phyloP scores from a whole-genome alignment of 2,888 invertebrate species.

The Lepidochitona cinerea region DNA sequence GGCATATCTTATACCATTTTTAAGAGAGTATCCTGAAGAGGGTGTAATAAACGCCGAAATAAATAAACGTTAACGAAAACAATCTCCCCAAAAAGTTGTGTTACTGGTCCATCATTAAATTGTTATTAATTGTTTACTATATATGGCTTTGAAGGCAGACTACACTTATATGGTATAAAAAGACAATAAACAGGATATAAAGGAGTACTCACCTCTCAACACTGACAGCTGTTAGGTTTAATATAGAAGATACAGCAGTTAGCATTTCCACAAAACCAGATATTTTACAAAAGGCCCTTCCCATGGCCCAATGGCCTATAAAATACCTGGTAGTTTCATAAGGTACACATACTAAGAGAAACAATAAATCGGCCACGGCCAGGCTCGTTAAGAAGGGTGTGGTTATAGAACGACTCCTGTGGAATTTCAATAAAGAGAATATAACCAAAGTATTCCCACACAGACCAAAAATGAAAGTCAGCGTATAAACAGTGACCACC shows the following conservation, averaged over 20 bases:
- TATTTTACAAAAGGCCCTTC: constrained; percentile 69
- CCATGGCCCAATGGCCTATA: constrained; percentile 65
- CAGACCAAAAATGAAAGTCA: constrained; percentile 66
- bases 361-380: constrained; percentile 69
- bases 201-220: constrained; percentile 71
- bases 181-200: no score
- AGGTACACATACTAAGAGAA: constrained; percentile 70
- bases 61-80: no score
- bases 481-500: constrained; percentile 48
- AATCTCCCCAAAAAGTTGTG: no score
- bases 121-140: no score
- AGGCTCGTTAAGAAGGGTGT: constrained; percentile 44
- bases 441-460: constrained; percentile 70
- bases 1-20: no score
- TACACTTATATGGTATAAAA: no score
- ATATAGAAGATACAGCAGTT: constrained; percentile 70
- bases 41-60: no score
- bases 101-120: no score
- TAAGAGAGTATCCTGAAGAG: no score
- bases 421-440: constrained; percentile 67
- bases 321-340: constrained; percentile 69
- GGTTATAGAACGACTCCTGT: constrained; percentile 51
- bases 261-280: constrained; percentile 70
- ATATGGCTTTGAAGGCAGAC: no score
- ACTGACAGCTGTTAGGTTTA: constrained; percentile 72